Evolutionary conservation across 2,797 vertebrate genomes (phyloP), one percentile per base, ranked within the genome.

Genomic region (Todus mexicanus): DNA sequence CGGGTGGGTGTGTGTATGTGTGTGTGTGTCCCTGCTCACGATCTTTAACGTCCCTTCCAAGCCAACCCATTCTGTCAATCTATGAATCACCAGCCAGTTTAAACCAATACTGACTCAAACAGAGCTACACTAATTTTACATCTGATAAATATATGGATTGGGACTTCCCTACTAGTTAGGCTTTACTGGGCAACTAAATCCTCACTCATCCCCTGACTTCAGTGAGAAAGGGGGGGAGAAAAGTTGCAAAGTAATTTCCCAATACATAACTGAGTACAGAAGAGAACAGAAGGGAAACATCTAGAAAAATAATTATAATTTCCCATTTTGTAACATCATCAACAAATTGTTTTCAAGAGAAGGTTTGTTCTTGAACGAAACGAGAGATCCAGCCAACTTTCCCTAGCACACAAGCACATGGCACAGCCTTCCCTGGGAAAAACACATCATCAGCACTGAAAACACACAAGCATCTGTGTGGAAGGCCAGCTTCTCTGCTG

Each of bases 141-240:
- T 31, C 61, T 80, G 20, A 57, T 35, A 54, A 56, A 71, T 40
- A 48, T 5, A 33, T 3, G 15, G 12, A 18, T 70, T 66, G 45
- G 22, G 26, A 15, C 38, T 57, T 86, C n/a, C 33, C 25, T 68
- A 56, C 6, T 15, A 35, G 53, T 38, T 38, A 38, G 40, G 35
- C 12, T 37, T 47, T 33, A 61, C 13, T 25, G 31, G 45, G 33
- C 23, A 27, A 83, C 10, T 27, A 60, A 85, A 61, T 48, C 45
- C 42, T 88, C 15, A 64, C n/a, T 42, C 71, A 38, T 35, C n/a
- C 79, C 73, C 71, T 26, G 20, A 75, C 23, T 77, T 74, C 38
- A 53, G 48, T n/a, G 53, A 81, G n/a, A 5, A 22, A 2, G 1
- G 5, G 11, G 19, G 10, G 10, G 4, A 7, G 4, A 7, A 48